phyloP scores from a whole-genome alignment of 1,140 invertebrate genomes.

The Globodera rostochiensis region DNA sequence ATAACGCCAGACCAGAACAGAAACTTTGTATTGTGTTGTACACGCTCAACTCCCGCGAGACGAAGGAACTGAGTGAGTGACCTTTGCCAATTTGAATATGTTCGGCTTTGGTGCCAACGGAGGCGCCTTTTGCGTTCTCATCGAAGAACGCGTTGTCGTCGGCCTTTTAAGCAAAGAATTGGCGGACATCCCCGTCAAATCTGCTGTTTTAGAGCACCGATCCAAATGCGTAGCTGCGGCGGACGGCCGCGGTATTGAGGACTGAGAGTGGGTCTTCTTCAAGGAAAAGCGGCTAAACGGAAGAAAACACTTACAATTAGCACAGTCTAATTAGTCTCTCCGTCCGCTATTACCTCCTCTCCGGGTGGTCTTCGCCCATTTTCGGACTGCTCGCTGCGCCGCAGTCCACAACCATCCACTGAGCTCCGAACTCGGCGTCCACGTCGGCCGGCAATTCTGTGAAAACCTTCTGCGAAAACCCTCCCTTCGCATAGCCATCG shows the following conservation, averaged over 20 bases:
- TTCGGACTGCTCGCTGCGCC: neutral
- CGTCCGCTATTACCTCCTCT: too few species aligned
- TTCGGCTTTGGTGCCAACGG: slow-evolving; percentile 12
- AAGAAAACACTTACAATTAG: neutral
- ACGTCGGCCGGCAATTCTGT: neutral
- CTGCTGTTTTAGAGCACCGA: neutral
- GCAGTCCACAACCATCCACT: slow-evolving; percentile 19
- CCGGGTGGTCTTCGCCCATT: neutral
- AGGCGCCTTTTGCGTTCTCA: neutral
- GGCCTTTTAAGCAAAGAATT: neutral
- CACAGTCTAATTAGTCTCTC: too few species aligned
- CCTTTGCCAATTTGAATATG: neutral
- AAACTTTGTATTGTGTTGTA: too few species aligned
- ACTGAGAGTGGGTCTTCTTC: neutral
- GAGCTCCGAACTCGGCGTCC: neutral
- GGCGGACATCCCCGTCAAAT: neutral
- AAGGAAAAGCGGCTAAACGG: neutral
- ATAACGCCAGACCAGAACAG: too few species aligned
- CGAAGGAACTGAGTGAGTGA: neutral
- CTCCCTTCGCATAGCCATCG: neutral
- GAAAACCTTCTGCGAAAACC: neutral
- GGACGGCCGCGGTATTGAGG: neutral
- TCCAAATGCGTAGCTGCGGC: neutral
- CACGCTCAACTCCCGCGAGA: too few species aligned
- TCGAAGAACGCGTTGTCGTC: neutral